These are phyloP conservation scores for Ganaspis brasiliensis DNA, from an alignment of 2,888 invertebrate genomes.

Conservation along the genomic window DNA sequence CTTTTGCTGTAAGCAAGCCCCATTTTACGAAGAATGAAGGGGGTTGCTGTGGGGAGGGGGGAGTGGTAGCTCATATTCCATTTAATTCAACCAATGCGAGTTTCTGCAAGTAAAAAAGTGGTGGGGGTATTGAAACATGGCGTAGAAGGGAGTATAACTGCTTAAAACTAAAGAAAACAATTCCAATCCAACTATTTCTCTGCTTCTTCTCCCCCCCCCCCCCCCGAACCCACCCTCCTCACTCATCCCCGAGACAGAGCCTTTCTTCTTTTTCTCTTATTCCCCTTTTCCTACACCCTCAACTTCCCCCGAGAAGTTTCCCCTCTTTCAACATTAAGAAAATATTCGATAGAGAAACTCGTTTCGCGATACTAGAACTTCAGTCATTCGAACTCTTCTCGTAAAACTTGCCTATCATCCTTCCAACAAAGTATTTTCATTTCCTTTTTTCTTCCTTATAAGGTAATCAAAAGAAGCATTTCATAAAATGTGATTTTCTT, in stretches of 20 bases:
- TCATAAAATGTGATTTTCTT: slow-evolving; percentile 22
- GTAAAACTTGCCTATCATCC: slow-evolving; percentile 53
- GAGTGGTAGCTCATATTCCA: slow-evolving; percentile 59
- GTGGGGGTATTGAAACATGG: slow-evolving; percentile 64
- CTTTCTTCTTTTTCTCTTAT: slow-evolving; percentile 49
- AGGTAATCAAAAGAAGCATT: slow-evolving; percentile 42
- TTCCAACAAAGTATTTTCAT: slow-evolving; percentile 40
- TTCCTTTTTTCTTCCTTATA: slow-evolving; percentile 39
- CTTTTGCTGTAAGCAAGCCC: slow-evolving; percentile 25
- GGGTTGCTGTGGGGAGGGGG: slow-evolving; percentile 50
- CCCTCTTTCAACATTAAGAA: slow-evolving; percentile 55
- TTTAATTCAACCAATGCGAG: slow-evolving; percentile 68
- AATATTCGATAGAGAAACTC: slow-evolving; percentile 63
- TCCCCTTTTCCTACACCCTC: slow-evolving; percentile 53
- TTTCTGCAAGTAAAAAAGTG: slow-evolving; percentile 56
- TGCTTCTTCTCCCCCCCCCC: slow-evolving; percentile 17
- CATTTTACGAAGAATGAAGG: slow-evolving; percentile 17
- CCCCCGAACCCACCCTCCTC: slow-evolving; percentile 16
- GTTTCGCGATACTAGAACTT: slow-evolving; percentile 58
- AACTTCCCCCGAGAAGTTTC: slow-evolving; percentile 54
- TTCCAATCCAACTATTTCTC: slow-evolving; percentile 73
- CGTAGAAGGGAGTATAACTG: slow-evolving; percentile 64
- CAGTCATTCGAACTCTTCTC: slow-evolving; percentile 57
- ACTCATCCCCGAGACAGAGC: slow-evolving; percentile 34
- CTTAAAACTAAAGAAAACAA: slow-evolving; percentile 75